A percentile compares a stretch with the other conserved stretches of the same genome.
Evolutionary conservation across 37 sponge, comb jelly and placozoan genomes (phyloP).

Genomic region (Theonella swinhoei): DNA sequence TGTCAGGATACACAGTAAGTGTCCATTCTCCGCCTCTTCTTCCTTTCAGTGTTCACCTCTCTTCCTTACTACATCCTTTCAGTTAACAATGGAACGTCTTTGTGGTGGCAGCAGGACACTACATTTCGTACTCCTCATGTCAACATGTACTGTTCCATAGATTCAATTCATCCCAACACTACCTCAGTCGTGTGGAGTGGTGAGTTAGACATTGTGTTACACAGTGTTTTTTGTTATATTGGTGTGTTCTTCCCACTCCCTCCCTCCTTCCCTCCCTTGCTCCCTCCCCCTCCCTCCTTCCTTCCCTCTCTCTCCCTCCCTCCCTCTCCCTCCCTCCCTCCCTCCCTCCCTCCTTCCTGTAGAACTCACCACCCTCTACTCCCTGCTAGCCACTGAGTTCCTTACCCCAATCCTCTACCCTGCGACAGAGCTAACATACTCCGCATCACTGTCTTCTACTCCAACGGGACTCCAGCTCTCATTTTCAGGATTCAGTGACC

Average conservation of each 20-base stretch:
- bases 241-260: background rate
- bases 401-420: constrained; percentile 31
- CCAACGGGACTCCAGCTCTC: constrained; percentile 47
- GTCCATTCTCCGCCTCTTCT: no score
- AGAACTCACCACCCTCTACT: constrained; percentile 37
- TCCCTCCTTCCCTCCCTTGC: background rate
- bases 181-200: constrained; percentile 34
- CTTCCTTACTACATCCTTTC: background rate
- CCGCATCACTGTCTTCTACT: constrained; percentile 2
- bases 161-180: background rate
- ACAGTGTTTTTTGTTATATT: background rate
- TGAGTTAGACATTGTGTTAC: constrained; percentile 1
- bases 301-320: background rate
- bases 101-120: constrained; percentile 76
- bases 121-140: constrained; percentile 53
- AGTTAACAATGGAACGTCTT: constrained; percentile 1
- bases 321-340: background rate
- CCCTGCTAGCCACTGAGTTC: background rate
- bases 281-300: background rate
- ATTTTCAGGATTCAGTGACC: constrained; percentile 75
- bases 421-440: constrained; percentile 47
- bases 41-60: no score
- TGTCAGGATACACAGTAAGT: no score
- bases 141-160: constrained; percentile 49
- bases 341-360: background rate